These are phyloP conservation scores for Colinus virginianus DNA, from an alignment of 2,113 vertebrate genomes.

Conservation along the genomic window DNA sequence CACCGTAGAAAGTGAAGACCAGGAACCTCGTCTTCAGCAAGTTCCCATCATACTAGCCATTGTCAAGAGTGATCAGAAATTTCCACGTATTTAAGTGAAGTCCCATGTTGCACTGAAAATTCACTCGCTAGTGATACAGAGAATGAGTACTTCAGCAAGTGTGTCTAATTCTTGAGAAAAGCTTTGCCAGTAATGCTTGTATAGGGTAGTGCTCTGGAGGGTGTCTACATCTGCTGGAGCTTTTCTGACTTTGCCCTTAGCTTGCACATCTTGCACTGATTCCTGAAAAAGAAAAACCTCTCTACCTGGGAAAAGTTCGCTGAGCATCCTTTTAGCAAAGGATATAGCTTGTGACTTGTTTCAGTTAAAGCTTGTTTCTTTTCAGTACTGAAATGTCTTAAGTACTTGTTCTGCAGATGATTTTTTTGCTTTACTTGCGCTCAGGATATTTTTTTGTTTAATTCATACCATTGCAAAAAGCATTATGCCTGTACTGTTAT, in stretches of 20 bases:
- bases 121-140: background rate
- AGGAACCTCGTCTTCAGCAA: too few species aligned
- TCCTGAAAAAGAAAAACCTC: background rate
- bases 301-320: background rate
- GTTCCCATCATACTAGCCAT: too few species aligned
- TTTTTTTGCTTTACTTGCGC: background rate
- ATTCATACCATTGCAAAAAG: background rate
- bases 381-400: background rate
- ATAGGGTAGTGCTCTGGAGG: background rate
- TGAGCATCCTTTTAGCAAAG: background rate
- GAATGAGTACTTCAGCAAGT: background rate
- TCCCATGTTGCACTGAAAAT: background rate
- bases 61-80: background rate
- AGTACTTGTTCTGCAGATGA: background rate
- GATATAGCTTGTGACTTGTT: background rate
- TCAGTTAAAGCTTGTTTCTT: background rate
- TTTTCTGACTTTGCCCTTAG: background rate
- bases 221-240: background rate
- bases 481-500: background rate
- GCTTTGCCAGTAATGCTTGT: constrained; percentile 7
- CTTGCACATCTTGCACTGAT: background rate
- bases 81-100: background rate
- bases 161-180: constrained; percentile 2
- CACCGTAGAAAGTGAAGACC: background rate
- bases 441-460: background rate